Evolutionary conservation across 1,140 invertebrate genomes (phyloP).

Genomic region (Uloborus diversus): DNA sequence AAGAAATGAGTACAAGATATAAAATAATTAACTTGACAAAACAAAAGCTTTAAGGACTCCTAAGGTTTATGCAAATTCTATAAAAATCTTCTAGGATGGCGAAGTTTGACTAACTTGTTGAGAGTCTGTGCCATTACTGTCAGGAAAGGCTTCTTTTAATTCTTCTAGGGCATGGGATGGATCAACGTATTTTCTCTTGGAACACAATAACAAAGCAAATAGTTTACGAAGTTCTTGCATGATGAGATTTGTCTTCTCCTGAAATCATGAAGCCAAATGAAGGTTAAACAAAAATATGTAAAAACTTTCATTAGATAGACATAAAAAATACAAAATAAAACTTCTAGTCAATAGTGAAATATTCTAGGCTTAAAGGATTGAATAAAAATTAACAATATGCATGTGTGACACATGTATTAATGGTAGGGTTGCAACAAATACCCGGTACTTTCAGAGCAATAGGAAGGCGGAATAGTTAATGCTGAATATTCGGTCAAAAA

Average conservation of each 20-base stretch:
- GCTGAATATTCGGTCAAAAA: too few species aligned
- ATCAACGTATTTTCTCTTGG: constrained; percentile 68
- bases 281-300: neutral
- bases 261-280: constrained; percentile 8
- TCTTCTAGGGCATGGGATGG: constrained; percentile 68
- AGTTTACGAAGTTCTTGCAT: constrained; percentile 67
- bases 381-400: too few species aligned
- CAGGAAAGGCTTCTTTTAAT: constrained; percentile 66
- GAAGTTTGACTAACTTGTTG: constrained; percentile 67
- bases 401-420: too few species aligned
- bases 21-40: too few species aligned
- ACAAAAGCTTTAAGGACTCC: too few species aligned
- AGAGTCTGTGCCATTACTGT: constrained; percentile 62
- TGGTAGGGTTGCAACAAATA: too few species aligned
- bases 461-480: too few species aligned
- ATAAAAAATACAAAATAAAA: constrained; percentile 10
- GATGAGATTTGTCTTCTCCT: constrained; percentile 64
- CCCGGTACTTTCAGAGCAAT: too few species aligned
- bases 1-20: too few species aligned
- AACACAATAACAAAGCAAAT: constrained; percentile 68
- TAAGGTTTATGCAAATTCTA: too few species aligned
- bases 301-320: neutral
- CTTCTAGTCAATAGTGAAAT: neutral
- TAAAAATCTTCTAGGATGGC: too few species aligned
- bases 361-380: too few species aligned